phyloP scores from a whole-genome alignment of 2,113 vertebrate species.

The Aspidoscelis tigris region DNA sequence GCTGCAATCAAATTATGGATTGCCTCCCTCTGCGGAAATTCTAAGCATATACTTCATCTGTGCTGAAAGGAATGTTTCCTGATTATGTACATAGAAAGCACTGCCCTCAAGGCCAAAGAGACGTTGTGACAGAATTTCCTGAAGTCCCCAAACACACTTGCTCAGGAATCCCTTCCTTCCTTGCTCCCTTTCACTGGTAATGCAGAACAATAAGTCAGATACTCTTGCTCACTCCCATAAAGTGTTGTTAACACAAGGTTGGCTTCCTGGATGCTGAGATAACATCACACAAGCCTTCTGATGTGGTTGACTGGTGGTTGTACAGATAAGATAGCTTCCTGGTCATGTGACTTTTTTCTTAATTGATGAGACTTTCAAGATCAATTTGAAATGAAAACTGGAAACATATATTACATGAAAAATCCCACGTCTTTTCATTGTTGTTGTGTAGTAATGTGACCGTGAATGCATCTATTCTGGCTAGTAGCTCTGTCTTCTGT shows the following conservation, averaged over 20 bases:
- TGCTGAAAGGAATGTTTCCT: slow-evolving; percentile 52
- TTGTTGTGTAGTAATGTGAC: too few species aligned
- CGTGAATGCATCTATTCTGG: too few species aligned
- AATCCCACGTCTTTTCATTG: too few species aligned
- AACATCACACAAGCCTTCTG: slow-evolving; percentile 57
- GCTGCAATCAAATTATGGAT: slow-evolving; percentile 39
- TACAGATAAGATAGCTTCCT: too few species aligned
- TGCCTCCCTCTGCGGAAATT: slow-evolving; percentile 48
- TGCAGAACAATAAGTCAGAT: slow-evolving; percentile 50
- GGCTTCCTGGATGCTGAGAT: slow-evolving; percentile 63
- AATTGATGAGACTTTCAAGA: not conserved
- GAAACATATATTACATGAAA: not conserved
- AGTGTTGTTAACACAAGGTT: slow-evolving; percentile 20
- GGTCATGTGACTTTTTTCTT: not conserved
- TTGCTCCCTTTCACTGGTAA: slow-evolving; percentile 64
- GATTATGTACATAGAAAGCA: slow-evolving; percentile 60
- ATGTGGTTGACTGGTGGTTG: slow-evolving; percentile 43
- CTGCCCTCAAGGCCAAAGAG: slow-evolving; percentile 39
- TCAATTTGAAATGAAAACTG: not conserved
- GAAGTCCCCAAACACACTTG: slow-evolving; percentile 74
- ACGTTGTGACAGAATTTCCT: slow-evolving; percentile 65
- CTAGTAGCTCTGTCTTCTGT: too few species aligned
- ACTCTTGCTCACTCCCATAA: slow-evolving; percentile 48
- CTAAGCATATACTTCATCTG: slow-evolving; percentile 19
- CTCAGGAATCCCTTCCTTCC: slow-evolving; percentile 80